Percentiles rank a stretch among this genome's conserved stretches.
phyloP scores from a whole-genome alignment of 2,888 invertebrate genomes.

The Acleris emargana region DNA sequence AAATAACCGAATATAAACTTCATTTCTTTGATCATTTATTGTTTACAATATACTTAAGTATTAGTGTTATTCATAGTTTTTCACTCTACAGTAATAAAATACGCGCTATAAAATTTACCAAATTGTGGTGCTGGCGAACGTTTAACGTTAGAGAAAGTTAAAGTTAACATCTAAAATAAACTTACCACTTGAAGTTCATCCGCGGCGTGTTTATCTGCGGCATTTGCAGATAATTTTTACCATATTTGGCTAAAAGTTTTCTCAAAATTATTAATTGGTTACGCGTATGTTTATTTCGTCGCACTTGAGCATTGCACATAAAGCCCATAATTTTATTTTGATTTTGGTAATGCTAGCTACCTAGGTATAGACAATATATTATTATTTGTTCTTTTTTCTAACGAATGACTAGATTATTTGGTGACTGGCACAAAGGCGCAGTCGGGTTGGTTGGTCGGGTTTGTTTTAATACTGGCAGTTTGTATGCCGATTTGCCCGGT shows the following conservation, averaged over 20 bases:
- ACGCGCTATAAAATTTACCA: no score
- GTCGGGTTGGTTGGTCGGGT: slow-evolving; percentile 10
- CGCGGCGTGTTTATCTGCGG: slow-evolving; percentile 4
- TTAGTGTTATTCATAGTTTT: no score
- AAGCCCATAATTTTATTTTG: slow-evolving; percentile 45
- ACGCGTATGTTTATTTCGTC: slow-evolving; percentile 38
- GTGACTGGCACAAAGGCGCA: slow-evolving; percentile 1
- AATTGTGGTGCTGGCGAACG: no score
- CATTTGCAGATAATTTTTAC: slow-evolving; percentile 36
- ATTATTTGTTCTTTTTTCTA: slow-evolving; percentile 6
- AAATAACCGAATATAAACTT: no score
- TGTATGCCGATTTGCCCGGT: not conserved
- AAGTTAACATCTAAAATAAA: not conserved
- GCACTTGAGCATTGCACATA: slow-evolving; percentile 46
- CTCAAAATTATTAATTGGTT: slow-evolving; percentile 43
- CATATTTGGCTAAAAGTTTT: slow-evolving; percentile 46
- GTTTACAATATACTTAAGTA: no score
- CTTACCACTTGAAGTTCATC: slow-evolving; percentile 20
- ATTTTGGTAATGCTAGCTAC: no score
- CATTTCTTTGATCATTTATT: no score
- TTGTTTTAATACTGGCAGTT: slow-evolving; percentile 17
- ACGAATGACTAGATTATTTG: slow-evolving; percentile 25
- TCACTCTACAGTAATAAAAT: no score
- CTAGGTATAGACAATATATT: slow-evolving; percentile 7
- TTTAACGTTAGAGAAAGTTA: not conserved